phyloP scores from a whole-genome alignment of 2,888 invertebrate species.

The Melanostoma mellinum region DNA sequence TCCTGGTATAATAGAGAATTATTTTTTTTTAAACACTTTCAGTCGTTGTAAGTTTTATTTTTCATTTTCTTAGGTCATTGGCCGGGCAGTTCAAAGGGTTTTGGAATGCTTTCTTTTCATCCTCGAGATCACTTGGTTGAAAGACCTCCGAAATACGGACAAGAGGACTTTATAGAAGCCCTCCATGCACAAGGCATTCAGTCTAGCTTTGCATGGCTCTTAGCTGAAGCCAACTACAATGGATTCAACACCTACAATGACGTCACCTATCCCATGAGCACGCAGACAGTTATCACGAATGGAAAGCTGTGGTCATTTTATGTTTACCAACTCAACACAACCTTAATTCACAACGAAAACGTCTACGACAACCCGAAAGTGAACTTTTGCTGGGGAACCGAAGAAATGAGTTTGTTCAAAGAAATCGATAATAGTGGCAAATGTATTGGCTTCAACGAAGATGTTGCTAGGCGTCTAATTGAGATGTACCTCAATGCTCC shows the following conservation, averaged over 20 bases:
- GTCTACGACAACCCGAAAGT: constrained; percentile 86
- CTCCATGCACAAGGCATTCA: constrained; percentile 89
- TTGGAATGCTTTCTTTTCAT: constrained; percentile 90
- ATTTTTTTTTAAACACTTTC: neutral
- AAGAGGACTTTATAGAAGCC: constrained; percentile 85
- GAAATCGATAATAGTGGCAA: constrained; percentile 86
- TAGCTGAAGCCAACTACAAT: constrained; percentile 90
- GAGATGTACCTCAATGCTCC: constrained; percentile 89
- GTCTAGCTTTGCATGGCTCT: constrained; percentile 90
- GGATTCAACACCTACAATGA: constrained; percentile 96
- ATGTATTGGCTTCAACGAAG: constrained; percentile 90
- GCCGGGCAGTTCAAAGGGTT: constrained; percentile 91
- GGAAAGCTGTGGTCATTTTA: constrained; percentile 94
- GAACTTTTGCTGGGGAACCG: constrained; percentile 92
- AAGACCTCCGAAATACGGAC: constrained; percentile 83
- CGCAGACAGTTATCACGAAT: constrained; percentile 94
- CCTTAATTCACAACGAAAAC: constrained; percentile 85
- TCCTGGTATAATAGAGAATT: constrained; percentile 84
- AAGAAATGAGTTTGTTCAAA: constrained; percentile 89
- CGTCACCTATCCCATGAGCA: constrained; percentile 93
- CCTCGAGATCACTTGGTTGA: constrained; percentile 85
- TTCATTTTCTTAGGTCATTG: constrained; percentile 86
- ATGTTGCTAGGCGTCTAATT: constrained; percentile 88
- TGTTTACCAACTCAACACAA: constrained; percentile 96
- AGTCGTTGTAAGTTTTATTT: neutral